These are phyloP conservation scores for Colius striatus DNA, from an alignment of 2,113 vertebrate genomes.

Conservation along the genomic window DNA sequence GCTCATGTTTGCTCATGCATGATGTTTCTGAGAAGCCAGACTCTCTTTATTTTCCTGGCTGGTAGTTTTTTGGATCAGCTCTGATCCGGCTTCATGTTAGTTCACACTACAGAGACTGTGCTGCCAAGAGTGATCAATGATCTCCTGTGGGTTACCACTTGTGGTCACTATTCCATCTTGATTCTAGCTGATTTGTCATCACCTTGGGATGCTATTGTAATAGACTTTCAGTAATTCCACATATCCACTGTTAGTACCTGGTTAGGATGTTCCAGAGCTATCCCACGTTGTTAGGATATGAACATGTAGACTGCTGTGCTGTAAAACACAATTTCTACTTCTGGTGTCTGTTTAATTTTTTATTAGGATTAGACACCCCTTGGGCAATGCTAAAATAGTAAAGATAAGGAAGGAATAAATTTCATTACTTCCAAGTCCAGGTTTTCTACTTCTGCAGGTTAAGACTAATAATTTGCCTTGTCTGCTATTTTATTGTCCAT, in stretches of 20 bases:
- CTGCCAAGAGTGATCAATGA: background rate
- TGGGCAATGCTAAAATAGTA: background rate
- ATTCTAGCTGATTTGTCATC: background rate
- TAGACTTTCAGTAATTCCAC: background rate
- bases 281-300: background rate
- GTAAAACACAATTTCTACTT: background rate
- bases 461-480: background rate
- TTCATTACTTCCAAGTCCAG: background rate
- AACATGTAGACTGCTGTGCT: accelerated
- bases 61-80: background rate
- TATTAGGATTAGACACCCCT: background rate
- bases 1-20: background rate
- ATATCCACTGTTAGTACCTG: background rate
- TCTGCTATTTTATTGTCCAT: background rate
- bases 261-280: accelerated
- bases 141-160: background rate
- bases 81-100: background rate
- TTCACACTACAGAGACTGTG: background rate
- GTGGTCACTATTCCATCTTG: background rate
- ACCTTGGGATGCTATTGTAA: background rate
- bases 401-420: background rate
- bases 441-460: background rate
- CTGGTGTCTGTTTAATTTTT: background rate
- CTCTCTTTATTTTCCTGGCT: background rate
- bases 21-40: background rate